Evolutionary conservation across 2,797 vertebrate genomes (phyloP).

Genomic region (Neosilurus hyrtlii): DNA sequence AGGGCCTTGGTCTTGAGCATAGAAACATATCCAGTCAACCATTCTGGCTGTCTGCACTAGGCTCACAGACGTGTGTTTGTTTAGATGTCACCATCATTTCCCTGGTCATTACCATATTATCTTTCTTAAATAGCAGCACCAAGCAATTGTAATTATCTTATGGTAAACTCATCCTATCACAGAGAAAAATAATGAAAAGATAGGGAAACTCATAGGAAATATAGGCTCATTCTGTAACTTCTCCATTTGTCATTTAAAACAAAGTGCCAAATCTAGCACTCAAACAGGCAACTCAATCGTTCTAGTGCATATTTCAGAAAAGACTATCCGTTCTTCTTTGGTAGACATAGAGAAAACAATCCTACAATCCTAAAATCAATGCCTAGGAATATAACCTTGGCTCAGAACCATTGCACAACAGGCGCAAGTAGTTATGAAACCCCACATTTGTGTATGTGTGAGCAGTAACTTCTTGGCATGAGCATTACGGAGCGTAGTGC

Average conservation of each 20-base stretch:
- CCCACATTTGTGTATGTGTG: background rate
- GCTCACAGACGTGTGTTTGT: constrained; percentile 19
- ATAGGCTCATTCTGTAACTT: background rate
- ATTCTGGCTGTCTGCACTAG: background rate
- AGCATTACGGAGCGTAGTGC: background rate
- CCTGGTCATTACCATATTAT: constrained; percentile 4
- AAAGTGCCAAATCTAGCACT: background rate
- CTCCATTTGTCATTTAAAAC: background rate
- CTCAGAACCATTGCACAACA: constrained; percentile 2
- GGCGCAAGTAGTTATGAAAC: constrained; percentile 33
- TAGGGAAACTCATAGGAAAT: background rate
- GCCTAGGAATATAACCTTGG: background rate
- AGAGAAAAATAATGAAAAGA: background rate
- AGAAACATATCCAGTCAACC: constrained; percentile 16
- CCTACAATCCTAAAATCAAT: constrained; percentile 1
- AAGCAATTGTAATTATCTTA: constrained; percentile 11
- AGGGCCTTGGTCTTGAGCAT: constrained; percentile 9
- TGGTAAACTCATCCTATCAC: constrained; percentile 25
- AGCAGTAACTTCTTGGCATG: background rate
- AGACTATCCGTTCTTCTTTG: background rate
- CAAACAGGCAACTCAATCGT: background rate
- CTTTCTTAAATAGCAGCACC: constrained; percentile 20
- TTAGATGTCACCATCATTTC: constrained; percentile 14
- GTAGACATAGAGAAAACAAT: background rate
- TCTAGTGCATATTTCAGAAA: background rate